Base-by-base conservation (phyloP, 2,888 invertebrate genomes). In the Eupithecia centaureata region DNA sequence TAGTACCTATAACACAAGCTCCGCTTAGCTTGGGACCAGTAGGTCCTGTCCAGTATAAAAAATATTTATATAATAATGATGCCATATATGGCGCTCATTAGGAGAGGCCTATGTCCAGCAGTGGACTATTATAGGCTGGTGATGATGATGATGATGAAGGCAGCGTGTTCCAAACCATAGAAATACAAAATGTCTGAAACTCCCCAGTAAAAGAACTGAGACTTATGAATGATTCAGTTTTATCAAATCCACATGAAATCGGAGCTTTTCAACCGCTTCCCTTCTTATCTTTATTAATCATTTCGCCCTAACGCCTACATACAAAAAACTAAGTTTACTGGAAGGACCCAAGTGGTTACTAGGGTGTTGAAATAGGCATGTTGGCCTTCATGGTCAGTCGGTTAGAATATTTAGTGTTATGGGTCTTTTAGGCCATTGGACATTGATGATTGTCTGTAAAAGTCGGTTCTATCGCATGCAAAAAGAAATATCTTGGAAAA, bases 241-340 rank as follows among this genome's bases (percentile, higher is more conserved):
- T 56, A 56, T 56, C 54, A 56, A 56, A 56, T 28, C 54, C 54
- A 28, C 54, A 10, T 22, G 47, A 52, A 27, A 52, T 52, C 25
- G 22, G 62, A 63, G 71, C 71, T 76, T 65, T 78, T 79, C 74
- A 74, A 65, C 71, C 68, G 71, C 65, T 71, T 73, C 65, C 54
- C 64, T 60, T 63, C 78, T 81, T 85, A 83, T 84, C 83, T 84
- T 77, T 83, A 80, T 78, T 79, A 82, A 85, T 84, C 78, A 84
- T 83, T 85, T 82, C 78, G 77, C 77, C 79, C 75, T 78, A 75
- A 76, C 77, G 82, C 71, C 65, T 81, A 78, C 81, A 79, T 79
- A 79, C 80, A 79, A 78, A 79, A 80, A 77, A 76, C 73, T 70
- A 73, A 75, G 64, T 75, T 75, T 72, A 77, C 71, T 76, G 72